phyloP scores from a whole-genome alignment of 2,797 vertebrate species.

The Smutsia temminckii region DNA sequence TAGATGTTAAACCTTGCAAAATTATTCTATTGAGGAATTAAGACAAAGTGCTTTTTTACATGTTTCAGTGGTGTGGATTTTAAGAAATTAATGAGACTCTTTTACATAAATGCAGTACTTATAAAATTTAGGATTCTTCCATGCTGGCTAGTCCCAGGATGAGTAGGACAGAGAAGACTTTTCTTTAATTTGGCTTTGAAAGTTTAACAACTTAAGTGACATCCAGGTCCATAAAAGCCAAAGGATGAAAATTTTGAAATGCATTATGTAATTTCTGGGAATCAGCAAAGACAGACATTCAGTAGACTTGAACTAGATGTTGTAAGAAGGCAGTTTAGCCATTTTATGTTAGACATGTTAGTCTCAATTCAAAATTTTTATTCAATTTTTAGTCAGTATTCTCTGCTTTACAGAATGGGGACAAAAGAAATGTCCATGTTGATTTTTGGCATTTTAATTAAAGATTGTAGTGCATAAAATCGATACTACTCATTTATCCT shows the following conservation, averaged over 20 bases:
- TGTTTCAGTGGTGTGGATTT: not conserved
- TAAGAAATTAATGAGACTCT: not conserved
- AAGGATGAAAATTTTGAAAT: slow-evolving; percentile 6
- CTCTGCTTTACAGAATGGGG: not conserved
- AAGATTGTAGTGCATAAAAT: not conserved
- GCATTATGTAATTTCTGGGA: not conserved
- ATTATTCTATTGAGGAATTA: not conserved
- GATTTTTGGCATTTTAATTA: not conserved
- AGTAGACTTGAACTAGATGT: not conserved
- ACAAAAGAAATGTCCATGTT: not conserved
- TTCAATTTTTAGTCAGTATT: not conserved
- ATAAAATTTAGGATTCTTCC: not conserved
- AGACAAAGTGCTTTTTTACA: not conserved
- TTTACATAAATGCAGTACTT: not conserved
- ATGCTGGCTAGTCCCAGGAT: not conserved
- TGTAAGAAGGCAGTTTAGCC: not conserved
- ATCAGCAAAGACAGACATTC: not conserved
- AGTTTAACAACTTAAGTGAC: not conserved
- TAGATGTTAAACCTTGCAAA: not conserved
- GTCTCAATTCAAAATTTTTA: not conserved
- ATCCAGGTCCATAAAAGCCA: not conserved
- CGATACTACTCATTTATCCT: not conserved
- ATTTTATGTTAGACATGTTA: not conserved
- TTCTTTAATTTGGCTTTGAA: not conserved
- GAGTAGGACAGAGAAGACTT: not conserved